phyloP scores from a whole-genome alignment of 2,113 vertebrate genomes.

The Thymallus thymallus region DNA sequence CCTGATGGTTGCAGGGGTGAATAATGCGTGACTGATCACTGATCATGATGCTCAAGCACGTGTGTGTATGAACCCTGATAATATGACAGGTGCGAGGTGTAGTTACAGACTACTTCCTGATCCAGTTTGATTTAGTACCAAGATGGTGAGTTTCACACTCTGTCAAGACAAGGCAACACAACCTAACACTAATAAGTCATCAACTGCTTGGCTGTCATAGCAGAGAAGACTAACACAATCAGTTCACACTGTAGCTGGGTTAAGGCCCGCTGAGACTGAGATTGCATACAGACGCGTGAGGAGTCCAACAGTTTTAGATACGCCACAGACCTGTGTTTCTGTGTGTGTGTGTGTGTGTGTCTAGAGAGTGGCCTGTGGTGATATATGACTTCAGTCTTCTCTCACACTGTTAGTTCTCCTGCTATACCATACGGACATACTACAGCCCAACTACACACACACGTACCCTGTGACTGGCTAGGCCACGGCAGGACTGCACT shows the following conservation, averaged over 20 bases:
- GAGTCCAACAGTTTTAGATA: slow-evolving; percentile 58
- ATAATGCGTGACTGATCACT: slow-evolving; percentile 57
- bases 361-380: not conserved
- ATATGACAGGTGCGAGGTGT: slow-evolving; percentile 50
- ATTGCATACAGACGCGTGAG: slow-evolving; percentile 65
- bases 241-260: slow-evolving; percentile 34
- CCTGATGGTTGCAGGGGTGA: slow-evolving; percentile 67
- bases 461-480: slow-evolving; percentile 70
- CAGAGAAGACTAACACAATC: not conserved
- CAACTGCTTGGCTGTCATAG: not conserved
- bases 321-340: slow-evolving; percentile 43
- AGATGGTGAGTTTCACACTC: slow-evolving; percentile 23
- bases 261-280: slow-evolving; percentile 62
- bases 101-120: slow-evolving; percentile 27
- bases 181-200: not conserved
- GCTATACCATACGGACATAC: slow-evolving; percentile 66
- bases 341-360: slow-evolving; percentile 20
- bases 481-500: slow-evolving; percentile 32
- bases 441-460: slow-evolving; percentile 13
- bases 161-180: slow-evolving; percentile 5
- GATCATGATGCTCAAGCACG: slow-evolving; percentile 49
- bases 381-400: slow-evolving; percentile 12
- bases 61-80: slow-evolving; percentile 10
- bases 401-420: slow-evolving; percentile 58
- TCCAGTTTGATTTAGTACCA: slow-evolving; percentile 37